Percentiles rank a stretch among this genome's conserved stretches.
Conservation (phyloP, 2,888 invertebrate genomes). For the Sisyra nigra region DNA sequence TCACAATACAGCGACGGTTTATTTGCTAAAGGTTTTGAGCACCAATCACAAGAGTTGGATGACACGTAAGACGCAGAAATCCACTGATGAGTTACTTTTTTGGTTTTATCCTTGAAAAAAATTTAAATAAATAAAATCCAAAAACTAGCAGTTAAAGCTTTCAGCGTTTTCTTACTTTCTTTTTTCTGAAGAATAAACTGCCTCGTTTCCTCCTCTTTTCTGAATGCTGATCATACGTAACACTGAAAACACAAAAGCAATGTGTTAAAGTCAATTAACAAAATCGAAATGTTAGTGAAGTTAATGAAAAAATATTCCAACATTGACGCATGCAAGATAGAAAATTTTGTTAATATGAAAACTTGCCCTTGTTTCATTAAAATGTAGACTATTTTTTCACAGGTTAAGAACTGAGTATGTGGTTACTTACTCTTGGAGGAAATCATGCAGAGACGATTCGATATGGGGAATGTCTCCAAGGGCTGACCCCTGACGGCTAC, state of each 20-base stretch:
- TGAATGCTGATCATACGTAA: constrained; percentile 54
- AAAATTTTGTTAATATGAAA: not conserved
- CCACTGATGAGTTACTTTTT: constrained; percentile 63
- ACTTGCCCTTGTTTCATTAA: not conserved
- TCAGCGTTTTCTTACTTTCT: too few species aligned
- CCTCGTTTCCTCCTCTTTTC: constrained; percentile 78
- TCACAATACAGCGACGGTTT: constrained; percentile 75
- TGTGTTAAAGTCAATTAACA: constrained; percentile 6
- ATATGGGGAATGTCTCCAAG: constrained; percentile 11
- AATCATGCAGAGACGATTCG: constrained; percentile 24
- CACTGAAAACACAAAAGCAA: constrained; percentile 24
- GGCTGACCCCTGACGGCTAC: constrained; percentile 25
- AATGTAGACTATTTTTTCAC: not conserved
- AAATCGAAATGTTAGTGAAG: not conserved
- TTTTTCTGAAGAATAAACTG: constrained; percentile 81
- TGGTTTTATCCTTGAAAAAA: constrained; percentile 48
- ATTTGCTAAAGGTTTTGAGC: constrained; percentile 59
- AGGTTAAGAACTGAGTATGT: not conserved
- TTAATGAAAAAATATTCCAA: not conserved
- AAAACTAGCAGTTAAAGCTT: too few species aligned
- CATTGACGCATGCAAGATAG: not conserved
- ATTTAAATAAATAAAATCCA: constrained; percentile 3
- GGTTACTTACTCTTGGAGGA: constrained; percentile 18
- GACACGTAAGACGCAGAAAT: constrained; percentile 45
- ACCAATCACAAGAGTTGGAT: constrained; percentile 59